Percentiles rank a stretch among this genome's conserved stretches.
Conservation (phyloP, 2,113 vertebrate species). For the Dicentrarchus labrax region DNA sequence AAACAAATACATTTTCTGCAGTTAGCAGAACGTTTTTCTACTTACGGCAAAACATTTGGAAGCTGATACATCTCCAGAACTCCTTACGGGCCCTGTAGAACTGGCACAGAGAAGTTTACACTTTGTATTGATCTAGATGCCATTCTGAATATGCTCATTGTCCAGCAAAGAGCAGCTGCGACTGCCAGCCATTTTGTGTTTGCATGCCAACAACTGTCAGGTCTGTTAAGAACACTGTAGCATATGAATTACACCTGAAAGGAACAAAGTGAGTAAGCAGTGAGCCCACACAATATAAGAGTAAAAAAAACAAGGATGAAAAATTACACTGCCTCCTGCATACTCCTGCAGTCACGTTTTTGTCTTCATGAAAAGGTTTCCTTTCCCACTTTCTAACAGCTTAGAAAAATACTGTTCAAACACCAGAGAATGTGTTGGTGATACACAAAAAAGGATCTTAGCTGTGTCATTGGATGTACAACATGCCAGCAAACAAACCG, state of each 20-base stretch:
- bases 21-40: not conserved
- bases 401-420: conserved; percentile 57
- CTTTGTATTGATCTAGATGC: conserved; percentile 11
- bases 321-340: not conserved
- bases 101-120: not conserved
- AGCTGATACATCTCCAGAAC: not conserved
- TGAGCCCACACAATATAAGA: not conserved
- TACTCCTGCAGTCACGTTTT: not conserved
- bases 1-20: not conserved
- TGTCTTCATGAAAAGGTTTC: conserved; percentile 14
- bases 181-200: conserved; percentile 7
- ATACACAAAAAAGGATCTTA: conserved; percentile 31
- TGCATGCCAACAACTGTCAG: not conserved
- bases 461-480: conserved; percentile 63
- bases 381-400: conserved; percentile 25
- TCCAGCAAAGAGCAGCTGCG: conserved; percentile 6
- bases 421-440: conserved; percentile 37
- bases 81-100: not conserved
- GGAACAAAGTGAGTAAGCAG: not conserved
- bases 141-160: conserved; percentile 10
- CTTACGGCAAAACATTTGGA: not conserved
- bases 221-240: not conserved
- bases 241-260: not conserved
- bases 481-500: conserved; percentile 50
- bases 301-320: not conserved